Conservation (phyloP, 1,140 invertebrate species). For the Platyscapa corneri region DNA sequence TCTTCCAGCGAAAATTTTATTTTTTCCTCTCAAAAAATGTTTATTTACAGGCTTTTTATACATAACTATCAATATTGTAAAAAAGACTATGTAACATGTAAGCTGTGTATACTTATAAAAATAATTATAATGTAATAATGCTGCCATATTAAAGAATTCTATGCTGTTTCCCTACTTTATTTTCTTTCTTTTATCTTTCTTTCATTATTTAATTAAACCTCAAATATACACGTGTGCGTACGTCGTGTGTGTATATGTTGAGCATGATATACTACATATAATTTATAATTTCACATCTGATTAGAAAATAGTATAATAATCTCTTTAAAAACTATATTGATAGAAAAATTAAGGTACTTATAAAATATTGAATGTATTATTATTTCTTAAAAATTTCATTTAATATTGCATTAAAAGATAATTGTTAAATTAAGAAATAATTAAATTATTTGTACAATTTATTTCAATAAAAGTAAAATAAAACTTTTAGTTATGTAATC, state of each 20-base stretch:
- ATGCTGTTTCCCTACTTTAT: slow-evolving; percentile 61
- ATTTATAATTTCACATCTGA: neutral
- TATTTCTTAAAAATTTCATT: no score
- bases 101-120: slow-evolving; percentile 68
- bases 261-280: neutral
- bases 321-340: neutral
- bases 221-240: neutral
- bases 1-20: slow-evolving; percentile 8
- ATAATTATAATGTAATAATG: slow-evolving; percentile 69
- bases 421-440: no score
- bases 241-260: neutral
- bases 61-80: slow-evolving; percentile 30
- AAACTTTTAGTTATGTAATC: no score
- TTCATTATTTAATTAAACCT: neutral
- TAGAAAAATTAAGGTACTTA: no score
- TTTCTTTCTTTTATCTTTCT: slow-evolving; percentile 46
- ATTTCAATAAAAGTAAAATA: no score
- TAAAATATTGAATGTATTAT: no score
- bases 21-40: neutral
- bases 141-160: slow-evolving; percentile 66
- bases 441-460: no score
- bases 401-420: no score
- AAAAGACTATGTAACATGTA: slow-evolving; percentile 61
- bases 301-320: neutral
- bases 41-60: neutral